Evolutionary conservation across 2,797 vertebrate species (phyloP), one percentile per base, ranked within the genome.

Genomic region (Pangasius larnaudii): DNA sequence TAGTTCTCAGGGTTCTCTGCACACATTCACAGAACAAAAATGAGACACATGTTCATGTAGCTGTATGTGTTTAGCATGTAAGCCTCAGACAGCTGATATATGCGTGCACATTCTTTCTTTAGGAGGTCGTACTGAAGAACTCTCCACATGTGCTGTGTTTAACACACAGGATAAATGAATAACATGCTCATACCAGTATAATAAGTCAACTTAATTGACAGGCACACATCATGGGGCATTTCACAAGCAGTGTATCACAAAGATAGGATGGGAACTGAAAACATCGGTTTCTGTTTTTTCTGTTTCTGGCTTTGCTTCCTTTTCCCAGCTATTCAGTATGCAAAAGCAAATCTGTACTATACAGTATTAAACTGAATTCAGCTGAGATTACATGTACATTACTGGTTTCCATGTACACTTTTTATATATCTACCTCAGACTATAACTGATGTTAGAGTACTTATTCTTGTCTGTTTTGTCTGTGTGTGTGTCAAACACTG

Each of bases 41-140:
- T 18, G 56, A 83, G 42, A 65, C 71, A 39, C 58, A 75, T 19
- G 4, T 51, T 39, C n/a, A 46, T 1, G 3, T 46, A 46, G 46
- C 9, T 46, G 46, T 63, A 65, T 63, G 67, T 83, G 79, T 49
- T 83, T 16, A 51, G 42, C n/a, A 27, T 75, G 86, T 65, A 84
- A 87, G 58, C 39, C 80, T 53, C 24, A 75, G 80, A 83, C n/a
- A 83, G 61, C 19, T 65, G 80, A 65, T 87, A 71, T 86, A 87
- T 53, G 30, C 16, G 71, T 51, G 71, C 79, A 83, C 53, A 46
- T 86, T 80, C 71, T 84, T 84, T 77, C 80, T 63, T 51, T 65
- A 75, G 81, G 30, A 61, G 42, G 39, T 75, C 42, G 7, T 51
- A 33, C 42, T 77, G 24, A 84, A 77, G 16, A 42, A n/a, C n/a